Evolutionary conservation across 2,888 invertebrate species (phyloP), one percentile per base, ranked within the genome.

Genomic region (Steromphala cineraria): DNA sequence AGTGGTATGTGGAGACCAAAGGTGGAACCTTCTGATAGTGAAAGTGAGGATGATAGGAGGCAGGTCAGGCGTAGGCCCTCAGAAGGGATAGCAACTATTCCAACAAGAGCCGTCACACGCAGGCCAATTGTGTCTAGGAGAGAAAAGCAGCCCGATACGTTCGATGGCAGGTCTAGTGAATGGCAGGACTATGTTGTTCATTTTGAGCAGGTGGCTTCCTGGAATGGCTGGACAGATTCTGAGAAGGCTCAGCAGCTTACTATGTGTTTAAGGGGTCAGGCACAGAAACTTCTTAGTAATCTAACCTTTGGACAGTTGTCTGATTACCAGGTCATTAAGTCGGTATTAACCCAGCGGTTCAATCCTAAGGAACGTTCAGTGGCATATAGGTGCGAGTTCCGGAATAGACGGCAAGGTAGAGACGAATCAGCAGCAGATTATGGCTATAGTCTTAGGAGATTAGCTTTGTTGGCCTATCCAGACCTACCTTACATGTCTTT

Each of bases 141-240:
- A 13, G 84, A 81, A 75, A 85, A 85, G 62, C 81, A 85, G 28
- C 83, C 84, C 31, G 84, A 85, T 36, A 83, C 78, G 46, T 85
- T 81, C 80, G 84, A 86, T 82, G 84, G 84, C 5, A 77, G 76
- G 75, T 74, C 46, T 19, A 67, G 74, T 8, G 84, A 85, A 17
- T 85, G 82, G 84, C 19, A 67, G n/a, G 85, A 85, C 74, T 87
- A 83, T 71, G 78, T 84, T 3, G 81, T 85, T 17, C 83, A 84
- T 80, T 87, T 87, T 82, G 87, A 84, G 67, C 79, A 77, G 67
- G 84, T 84, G 40, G 80, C 86, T 2, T 40, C 56, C 3, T 86
- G 84, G 84, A 84, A 85, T 80, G 52, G 56, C 7, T 85, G 85
- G 86, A 24, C 31, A 40, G 19, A 28, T 46, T 24, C n/a, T 24